These are phyloP conservation scores for Dryadula phaetusa DNA, from an alignment of 2,888 invertebrate genomes.

Conservation along the genomic window DNA sequence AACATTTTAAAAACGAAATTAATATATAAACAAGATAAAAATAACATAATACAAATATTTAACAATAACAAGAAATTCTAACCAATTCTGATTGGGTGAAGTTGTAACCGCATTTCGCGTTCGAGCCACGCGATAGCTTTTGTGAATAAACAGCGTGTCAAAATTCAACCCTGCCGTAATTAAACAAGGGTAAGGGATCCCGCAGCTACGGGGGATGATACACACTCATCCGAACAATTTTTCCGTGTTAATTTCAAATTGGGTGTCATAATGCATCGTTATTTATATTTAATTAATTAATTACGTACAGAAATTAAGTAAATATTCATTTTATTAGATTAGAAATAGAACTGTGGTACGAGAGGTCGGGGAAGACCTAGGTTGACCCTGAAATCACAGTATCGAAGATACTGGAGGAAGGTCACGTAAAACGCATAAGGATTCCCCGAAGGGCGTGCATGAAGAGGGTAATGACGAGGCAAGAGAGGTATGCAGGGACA, in stretches of 20 bases:
- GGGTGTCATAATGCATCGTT: slow-evolving; percentile 1
- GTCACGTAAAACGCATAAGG: too few species aligned
- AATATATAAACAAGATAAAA: too few species aligned
- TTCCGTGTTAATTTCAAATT: slow-evolving; percentile 17
- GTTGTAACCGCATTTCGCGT: slow-evolving; percentile 46
- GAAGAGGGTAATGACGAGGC: too few species aligned
- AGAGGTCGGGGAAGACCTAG: too few species aligned
- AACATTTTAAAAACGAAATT: too few species aligned
- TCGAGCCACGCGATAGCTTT: slow-evolving; percentile 48
- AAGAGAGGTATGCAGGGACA: too few species aligned
- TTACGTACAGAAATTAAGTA: background rate
- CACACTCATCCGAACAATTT: slow-evolving; percentile 40
- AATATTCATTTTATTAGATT: too few species aligned
- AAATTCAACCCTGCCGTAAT: slow-evolving; percentile 65
- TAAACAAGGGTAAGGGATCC: slow-evolving; percentile 55
- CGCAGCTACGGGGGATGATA: slow-evolving; percentile 42
- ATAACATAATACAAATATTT: background rate
- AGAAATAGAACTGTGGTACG: too few species aligned
- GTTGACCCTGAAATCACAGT: too few species aligned
- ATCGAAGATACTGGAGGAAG: too few species aligned
- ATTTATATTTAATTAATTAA: slow-evolving; percentile 2
- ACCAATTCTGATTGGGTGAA: slow-evolving; percentile 40
- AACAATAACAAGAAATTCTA: slow-evolving; percentile 29
- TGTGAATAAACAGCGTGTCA: slow-evolving; percentile 60
- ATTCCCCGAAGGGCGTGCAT: too few species aligned